Evolutionary conservation across 2,888 invertebrate species (phyloP).

Genomic region (Syrista parreyssii): DNA sequence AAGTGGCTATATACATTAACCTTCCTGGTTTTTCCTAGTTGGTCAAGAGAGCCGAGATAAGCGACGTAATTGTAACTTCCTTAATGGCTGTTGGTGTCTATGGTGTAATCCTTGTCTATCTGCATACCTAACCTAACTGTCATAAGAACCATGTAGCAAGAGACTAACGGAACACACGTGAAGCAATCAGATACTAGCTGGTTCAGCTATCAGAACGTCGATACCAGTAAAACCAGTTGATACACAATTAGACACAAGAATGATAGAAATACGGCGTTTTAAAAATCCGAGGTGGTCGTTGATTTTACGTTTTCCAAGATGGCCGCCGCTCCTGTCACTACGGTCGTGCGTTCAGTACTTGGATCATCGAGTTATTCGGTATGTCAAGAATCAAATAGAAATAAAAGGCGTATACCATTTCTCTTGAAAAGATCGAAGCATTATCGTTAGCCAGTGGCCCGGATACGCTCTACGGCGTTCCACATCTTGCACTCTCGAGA

Average conservation of each 20-base stretch:
- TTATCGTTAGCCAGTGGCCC: constrained; percentile 43
- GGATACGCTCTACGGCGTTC: constrained; percentile 48
- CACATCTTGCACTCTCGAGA: constrained; percentile 37
- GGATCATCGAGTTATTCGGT: background rate
- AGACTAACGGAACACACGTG: background rate
- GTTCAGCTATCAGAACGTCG: background rate
- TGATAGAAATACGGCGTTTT: background rate
- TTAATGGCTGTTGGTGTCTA: background rate
- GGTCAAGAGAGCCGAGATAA: background rate
- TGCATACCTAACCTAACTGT: background rate
- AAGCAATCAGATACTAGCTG: background rate
- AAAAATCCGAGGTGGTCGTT: background rate
- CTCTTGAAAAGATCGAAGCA: constrained; percentile 17
- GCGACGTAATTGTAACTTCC: background rate
- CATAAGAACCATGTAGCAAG: background rate
- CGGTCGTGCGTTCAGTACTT: background rate
- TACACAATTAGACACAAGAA: background rate
- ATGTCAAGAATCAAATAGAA: background rate
- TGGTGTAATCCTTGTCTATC: background rate
- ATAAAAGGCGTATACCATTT: background rate
- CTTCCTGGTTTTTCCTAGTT: background rate
- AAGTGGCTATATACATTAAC: background rate
- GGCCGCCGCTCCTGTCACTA: background rate
- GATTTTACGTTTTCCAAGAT: background rate
- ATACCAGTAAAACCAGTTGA: background rate